Conservation (phyloP, 2,888 invertebrate genomes). For the Ctenicera cuprea region DNA sequence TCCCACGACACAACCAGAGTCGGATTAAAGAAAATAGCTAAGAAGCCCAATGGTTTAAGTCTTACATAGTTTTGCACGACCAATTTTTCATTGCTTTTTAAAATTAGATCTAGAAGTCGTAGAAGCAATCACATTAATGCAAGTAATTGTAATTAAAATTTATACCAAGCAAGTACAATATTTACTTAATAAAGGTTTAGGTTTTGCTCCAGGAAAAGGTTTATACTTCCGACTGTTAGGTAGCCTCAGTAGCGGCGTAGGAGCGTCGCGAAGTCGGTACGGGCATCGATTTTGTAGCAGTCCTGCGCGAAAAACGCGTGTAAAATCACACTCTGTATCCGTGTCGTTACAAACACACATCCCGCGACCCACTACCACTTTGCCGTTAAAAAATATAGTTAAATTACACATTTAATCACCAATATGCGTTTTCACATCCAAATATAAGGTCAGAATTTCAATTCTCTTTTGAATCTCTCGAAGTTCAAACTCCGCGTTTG, state of each 20-base stretch:
- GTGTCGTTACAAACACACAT: slow-evolving; percentile 64
- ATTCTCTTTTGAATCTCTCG: background rate
- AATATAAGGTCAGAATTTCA: background rate
- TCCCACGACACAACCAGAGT: no score
- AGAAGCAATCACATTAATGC: background rate
- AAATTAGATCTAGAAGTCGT: no score
- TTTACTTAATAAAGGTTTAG: background rate
- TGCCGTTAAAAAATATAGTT: slow-evolving; percentile 22
- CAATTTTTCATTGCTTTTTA: no score
- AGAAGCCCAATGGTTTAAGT: no score
- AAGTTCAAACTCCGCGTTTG: background rate
- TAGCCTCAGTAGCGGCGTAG: slow-evolving; percentile 33
- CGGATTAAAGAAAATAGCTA: no score
- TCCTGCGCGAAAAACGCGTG: slow-evolving; percentile 67
- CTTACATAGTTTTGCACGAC: no score
- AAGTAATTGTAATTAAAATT: background rate
- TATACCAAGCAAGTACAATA: no score
- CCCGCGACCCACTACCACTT: slow-evolving; percentile 54
- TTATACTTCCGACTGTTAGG: slow-evolving; percentile 16
- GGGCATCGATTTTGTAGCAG: slow-evolving; percentile 67
- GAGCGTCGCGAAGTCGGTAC: slow-evolving; percentile 58
- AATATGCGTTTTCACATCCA: background rate
- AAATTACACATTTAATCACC: background rate
- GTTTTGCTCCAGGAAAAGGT: slow-evolving; percentile 10
- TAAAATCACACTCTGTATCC: slow-evolving; percentile 67